Evolutionary conservation across 2,797 vertebrate species (phyloP), one percentile per base, ranked within the genome.

Genomic region (Peromyscus aztecus): DNA sequence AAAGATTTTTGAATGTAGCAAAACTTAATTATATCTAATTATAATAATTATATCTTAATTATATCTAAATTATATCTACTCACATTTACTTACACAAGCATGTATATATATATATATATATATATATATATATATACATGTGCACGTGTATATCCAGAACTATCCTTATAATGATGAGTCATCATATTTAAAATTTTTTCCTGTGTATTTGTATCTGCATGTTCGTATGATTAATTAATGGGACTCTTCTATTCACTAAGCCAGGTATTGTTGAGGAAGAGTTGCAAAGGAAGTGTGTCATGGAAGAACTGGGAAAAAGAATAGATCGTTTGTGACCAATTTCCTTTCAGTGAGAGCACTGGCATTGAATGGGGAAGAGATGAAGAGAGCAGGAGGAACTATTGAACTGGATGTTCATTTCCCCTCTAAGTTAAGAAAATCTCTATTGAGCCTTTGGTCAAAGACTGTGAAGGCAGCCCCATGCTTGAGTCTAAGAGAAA

Each of bases 131-230:
- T 4, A 67, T 19, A 31, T n/a, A 19, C 27, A 4, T 23, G 23
- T 71, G 34, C n/a, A 4, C 23, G 4, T 55, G 13, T 77, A 21
- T 57, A 21, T 80, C n/a, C 12, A 27, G 3, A 82, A 37, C 0
- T 75, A 63, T 65, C 7, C 14, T 78, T 90, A 65, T 0, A 93
- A 1, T 91, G 23, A 73, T 76, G 55, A 91, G 2, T 29, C 29
- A 86, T 13, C 0, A 81, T 75, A 57, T 34, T 83, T 90, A 76
- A 4, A 63, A 17, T 67, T 61, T 87, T 92, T 10, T 69, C 1
- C 1, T 17, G 7, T 43, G 6, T 24, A 0, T 73, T 0, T 55
- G 3, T 63, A 4, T 80, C 0, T 46, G 10, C 8, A 6, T 55
- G 14, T 67, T 0, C 17, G 0, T 82, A 52, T 71, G 88, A 75